Base-by-base conservation (phyloP, 2,888 invertebrate species). In the Acronicta aceris region DNA sequence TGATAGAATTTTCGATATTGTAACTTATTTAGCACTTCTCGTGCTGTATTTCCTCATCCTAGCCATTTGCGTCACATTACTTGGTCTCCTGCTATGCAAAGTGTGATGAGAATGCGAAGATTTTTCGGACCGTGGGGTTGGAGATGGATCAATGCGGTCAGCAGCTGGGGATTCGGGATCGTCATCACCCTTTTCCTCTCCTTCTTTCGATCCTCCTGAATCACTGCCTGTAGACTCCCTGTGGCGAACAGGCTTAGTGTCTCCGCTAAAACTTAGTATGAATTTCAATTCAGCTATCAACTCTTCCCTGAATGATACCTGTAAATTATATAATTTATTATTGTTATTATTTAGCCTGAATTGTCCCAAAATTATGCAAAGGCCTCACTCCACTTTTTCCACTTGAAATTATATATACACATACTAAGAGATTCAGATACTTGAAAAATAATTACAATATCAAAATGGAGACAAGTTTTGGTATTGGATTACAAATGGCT, bases 201-300 rank as follows among this genome's bases (percentile, higher is more conserved):
- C 81, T 45, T 86, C 82, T 42, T 86, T 88, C 0, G 91, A 87
- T 36, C 81, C 82, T 5, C 83, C 83, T 0, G 92, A 92, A 7
- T 90, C 88, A 64, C 89, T 89, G 5, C 83, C 83, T 5, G 87
- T 86, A 0, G 90, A 82, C 64, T 91, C 92, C 48, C 91, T 88
- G 61, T 95, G 96, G 53, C 95, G 94, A 0, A 97, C 95, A 1
- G 96, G 96, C 78, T 97, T 97, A 0, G 96, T 95, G 47, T 96
- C 96, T 30, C 96, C 96, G 58, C 96, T 96, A 77, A 97, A 97
- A 81, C 96, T 96, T 0, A 96, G 83, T 36, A 97, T 95, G 82
- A 98, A 97, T 76, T 95, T 96, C 41, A 97, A 78, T 85, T 98
- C 98, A n/a, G 96, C 96, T 56, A 93, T 90, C 9, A 97, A 83